A percentile compares a stretch with the other conserved stretches of the same genome.
These are phyloP conservation scores for Corydoras sp. DNA, from an alignment of 2,113 vertebrate species.

Conservation along the genomic window DNA sequence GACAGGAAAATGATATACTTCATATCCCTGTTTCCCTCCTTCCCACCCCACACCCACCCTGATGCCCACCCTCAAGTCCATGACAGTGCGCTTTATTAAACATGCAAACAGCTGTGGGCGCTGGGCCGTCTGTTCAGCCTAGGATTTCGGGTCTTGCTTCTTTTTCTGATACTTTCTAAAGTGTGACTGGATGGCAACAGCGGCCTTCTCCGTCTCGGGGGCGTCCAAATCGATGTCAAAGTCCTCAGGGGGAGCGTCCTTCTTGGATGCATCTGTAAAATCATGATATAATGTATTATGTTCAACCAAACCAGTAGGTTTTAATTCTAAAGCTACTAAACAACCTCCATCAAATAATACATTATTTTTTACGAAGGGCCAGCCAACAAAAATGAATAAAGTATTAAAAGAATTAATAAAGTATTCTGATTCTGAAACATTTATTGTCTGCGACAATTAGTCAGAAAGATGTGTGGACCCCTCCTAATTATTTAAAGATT, in stretches of 20 bases:
- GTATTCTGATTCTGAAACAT: too few species aligned
- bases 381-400: too few species aligned
- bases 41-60: conserved; percentile 13
- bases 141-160: conserved; percentile 83
- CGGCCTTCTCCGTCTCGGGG: conserved; percentile 90
- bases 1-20: conserved; percentile 40
- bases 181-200: conserved; percentile 94
- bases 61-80: conserved; percentile 46
- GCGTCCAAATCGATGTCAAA: conserved; percentile 94
- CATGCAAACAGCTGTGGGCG: conserved; percentile 56
- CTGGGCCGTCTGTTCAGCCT: conserved; percentile 44
- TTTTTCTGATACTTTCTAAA: conserved; percentile 99
- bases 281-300: background rate
- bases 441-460: too few species aligned
- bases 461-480: too few species aligned
- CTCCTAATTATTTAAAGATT: too few species aligned
- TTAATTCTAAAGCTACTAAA: too few species aligned
- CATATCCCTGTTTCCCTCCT: conserved; percentile 24
- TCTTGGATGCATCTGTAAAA: conserved; percentile 82
- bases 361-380: too few species aligned
- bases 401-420: too few species aligned
- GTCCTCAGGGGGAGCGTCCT: conserved; percentile 75
- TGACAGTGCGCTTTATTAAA: conserved; percentile 54
- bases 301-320: too few species aligned
- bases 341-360: too few species aligned